phyloP scores from a whole-genome alignment of 1,140 invertebrate genomes.

The Drusus annulatus region DNA sequence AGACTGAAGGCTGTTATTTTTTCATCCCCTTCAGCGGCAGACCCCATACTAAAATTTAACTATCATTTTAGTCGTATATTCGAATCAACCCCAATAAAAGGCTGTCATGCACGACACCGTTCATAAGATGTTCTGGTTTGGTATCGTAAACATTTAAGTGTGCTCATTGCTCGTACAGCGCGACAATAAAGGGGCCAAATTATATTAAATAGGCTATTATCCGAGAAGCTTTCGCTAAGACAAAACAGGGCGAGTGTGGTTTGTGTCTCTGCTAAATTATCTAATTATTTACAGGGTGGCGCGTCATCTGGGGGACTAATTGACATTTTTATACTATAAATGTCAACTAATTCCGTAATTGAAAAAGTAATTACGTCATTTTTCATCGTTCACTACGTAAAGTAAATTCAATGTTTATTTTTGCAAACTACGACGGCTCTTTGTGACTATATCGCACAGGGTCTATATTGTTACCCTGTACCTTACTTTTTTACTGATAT shows the following conservation, averaged over 20 bases:
- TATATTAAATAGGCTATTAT: constrained; percentile 33
- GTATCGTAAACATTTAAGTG: constrained; percentile 15
- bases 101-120: background rate
- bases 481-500: too few species aligned
- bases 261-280: constrained; percentile 30
- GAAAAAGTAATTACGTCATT: background rate
- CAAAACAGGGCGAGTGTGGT: constrained; percentile 23
- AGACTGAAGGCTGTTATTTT: too few species aligned
- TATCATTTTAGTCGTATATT: too few species aligned
- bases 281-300: constrained; percentile 26
- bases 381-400: background rate
- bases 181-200: constrained; percentile 32
- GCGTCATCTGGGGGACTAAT: background rate
- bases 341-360: constrained; percentile 17
- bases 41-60: too few species aligned
- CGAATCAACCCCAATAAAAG: too few species aligned
- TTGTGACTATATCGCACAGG: too few species aligned
- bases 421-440: too few species aligned
- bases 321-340: constrained; percentile 29
- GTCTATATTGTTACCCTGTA: too few species aligned
- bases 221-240: background rate
- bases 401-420: background rate
- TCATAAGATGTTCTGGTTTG: constrained; percentile 12
- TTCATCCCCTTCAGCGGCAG: too few species aligned
- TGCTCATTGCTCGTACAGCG: constrained; percentile 8